phyloP scores from a whole-genome alignment of 2,113 vertebrate species.

The Xiphophorus maculatus region DNA sequence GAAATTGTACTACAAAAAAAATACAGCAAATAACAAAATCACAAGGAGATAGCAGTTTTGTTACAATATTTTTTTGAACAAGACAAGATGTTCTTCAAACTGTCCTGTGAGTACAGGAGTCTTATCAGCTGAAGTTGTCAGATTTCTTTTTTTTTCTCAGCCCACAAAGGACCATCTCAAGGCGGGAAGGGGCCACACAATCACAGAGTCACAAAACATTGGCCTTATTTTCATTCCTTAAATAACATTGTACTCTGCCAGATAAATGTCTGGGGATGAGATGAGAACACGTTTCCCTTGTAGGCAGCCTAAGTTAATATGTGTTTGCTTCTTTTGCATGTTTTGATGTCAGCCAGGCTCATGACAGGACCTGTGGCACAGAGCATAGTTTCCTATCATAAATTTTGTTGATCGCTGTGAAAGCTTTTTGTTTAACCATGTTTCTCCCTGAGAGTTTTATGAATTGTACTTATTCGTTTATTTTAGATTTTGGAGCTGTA shows the following conservation, averaged over 20 bases:
- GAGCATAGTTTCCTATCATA: too few relatives aligned
- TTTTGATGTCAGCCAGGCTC: neutral
- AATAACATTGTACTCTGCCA: slow-evolving; percentile 8
- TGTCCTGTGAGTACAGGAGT: neutral
- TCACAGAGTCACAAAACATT: neutral
- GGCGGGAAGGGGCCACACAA: neutral
- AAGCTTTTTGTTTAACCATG: too few relatives aligned
- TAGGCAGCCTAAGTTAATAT: neutral
- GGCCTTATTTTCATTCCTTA: slow-evolving; percentile 11
- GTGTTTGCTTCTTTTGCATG: slow-evolving; percentile 4
- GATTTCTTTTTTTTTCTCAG: neutral
- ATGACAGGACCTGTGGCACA: neutral
- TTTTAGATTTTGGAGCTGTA: too few relatives aligned
- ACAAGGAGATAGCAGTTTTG: neutral
- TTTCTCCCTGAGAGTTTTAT: too few relatives aligned
- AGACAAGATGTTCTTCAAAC: slow-evolving; percentile 14
- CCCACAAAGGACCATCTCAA: slow-evolving; percentile 9
- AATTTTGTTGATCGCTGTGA: too few relatives aligned
- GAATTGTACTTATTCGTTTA: too few relatives aligned
- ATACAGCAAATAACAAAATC: neutral
- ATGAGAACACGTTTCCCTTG: neutral
- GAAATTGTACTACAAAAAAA: neutral
- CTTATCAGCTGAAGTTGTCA: slow-evolving; percentile 30
- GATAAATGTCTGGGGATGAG: neutral
- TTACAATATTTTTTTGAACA: neutral